Conservation (phyloP, 2,113 vertebrate genomes). For the Octodon degus region DNA sequence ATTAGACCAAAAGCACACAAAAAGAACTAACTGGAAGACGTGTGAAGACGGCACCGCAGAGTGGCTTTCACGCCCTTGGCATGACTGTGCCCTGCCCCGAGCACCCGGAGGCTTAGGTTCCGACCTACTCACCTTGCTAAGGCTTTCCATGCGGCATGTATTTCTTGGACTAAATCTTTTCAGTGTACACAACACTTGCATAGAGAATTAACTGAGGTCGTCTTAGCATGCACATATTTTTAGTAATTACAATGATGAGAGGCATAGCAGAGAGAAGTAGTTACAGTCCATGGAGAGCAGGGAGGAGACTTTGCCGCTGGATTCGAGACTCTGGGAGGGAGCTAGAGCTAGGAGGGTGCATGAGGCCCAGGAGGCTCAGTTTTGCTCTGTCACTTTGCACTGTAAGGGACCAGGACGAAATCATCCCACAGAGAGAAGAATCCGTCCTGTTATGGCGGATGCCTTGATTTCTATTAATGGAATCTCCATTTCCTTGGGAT, state of each 20-base stretch:
- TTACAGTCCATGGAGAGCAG: neutral
- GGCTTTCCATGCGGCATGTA: neutral
- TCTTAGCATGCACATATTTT: neutral
- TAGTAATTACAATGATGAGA: neutral
- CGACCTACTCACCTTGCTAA: neutral
- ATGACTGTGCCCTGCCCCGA: neutral
- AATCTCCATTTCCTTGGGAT: neutral
- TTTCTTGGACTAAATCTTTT: neutral
- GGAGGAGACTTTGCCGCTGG: neutral
- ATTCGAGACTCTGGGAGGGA: neutral
- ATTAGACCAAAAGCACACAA: neutral
- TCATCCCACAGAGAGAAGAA: neutral
- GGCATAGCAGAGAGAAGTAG: neutral
- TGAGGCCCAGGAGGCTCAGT: rapidly evolving
- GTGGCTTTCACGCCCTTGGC: neutral
- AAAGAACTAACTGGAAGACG: neutral
- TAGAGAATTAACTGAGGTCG: neutral
- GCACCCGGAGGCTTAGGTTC: neutral
- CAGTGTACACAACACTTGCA: neutral
- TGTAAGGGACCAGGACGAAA: neutral
- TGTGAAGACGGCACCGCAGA: neutral
- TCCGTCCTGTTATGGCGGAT: neutral
- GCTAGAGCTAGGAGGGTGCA: neutral
- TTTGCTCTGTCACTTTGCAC: neutral
- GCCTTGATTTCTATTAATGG: neutral